phyloP scores from a whole-genome alignment of 2,888 invertebrate genomes.

The Caenorhabditis japonica region DNA sequence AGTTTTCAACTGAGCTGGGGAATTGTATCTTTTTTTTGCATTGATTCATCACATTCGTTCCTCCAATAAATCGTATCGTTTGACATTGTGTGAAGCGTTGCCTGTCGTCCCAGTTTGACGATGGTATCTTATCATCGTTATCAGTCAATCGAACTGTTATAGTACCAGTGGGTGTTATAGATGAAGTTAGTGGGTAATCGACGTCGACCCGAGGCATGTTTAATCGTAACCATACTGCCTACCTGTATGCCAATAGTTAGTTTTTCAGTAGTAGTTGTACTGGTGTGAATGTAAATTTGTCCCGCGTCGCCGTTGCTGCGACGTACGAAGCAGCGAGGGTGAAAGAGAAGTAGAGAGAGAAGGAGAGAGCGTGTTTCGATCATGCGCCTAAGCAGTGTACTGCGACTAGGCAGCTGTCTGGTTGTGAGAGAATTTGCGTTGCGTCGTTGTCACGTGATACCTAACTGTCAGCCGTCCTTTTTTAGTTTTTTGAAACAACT shows the following conservation, averaged over 20 bases:
- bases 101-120: constrained; percentile 24
- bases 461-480: constrained; percentile 16
- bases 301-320: constrained; percentile 6
- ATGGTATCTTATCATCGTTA: constrained; percentile 49
- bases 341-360: constrained; percentile 1
- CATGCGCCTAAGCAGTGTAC: constrained; percentile 49
- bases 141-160: constrained; percentile 32
- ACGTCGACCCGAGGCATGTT: neutral
- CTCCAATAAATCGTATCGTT: neutral
- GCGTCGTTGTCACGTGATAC: constrained; percentile 45
- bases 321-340: constrained; percentile 13
- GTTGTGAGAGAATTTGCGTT: constrained; percentile 34
- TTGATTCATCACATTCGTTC: neutral
- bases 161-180: constrained; percentile 36
- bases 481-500: neutral
- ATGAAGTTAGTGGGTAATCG: constrained; percentile 3
- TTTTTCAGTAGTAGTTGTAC: constrained; percentile 18
- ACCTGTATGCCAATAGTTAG: constrained; percentile 8
- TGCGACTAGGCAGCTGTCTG: constrained; percentile 53
- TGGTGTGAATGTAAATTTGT: constrained; percentile 31
- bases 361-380: constrained; percentile 17
- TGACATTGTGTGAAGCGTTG: neutral
- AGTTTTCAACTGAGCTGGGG: neutral
- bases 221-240: constrained; percentile 1
- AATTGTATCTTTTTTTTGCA: neutral